phyloP scores from a whole-genome alignment of 2,888 invertebrate species.

The Apoderus coryli region DNA sequence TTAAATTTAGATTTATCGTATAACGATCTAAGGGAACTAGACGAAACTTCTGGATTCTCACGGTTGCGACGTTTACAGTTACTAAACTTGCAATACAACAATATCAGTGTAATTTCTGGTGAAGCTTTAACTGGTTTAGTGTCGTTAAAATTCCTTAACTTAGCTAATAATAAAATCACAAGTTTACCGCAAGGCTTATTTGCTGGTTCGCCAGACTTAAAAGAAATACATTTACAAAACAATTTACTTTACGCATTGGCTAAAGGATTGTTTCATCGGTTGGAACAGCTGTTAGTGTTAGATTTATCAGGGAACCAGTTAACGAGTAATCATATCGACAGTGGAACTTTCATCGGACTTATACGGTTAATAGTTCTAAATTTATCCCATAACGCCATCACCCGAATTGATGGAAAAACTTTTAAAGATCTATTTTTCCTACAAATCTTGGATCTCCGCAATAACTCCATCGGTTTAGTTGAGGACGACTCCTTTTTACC shows the following conservation, averaged over 20 bases:
- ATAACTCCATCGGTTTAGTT: conserved; percentile 78
- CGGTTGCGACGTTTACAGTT: conserved; percentile 64
- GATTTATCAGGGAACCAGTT: conserved; percentile 76
- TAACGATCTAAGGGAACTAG: conserved; percentile 59
- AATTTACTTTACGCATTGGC: conserved; percentile 74
- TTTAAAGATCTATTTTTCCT: conserved; percentile 78
- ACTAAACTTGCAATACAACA: conserved; percentile 69
- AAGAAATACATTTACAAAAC: conserved; percentile 71
- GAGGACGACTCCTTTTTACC: conserved; percentile 79
- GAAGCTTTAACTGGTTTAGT: conserved; percentile 67
- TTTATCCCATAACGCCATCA: conserved; percentile 73
- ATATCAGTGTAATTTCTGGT: conserved; percentile 62
- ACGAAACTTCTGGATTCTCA: conserved; percentile 57
- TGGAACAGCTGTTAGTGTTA: conserved; percentile 71
- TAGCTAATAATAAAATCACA: conserved; percentile 73
- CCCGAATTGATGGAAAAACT: conserved; percentile 66
- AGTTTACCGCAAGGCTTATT: conserved; percentile 71
- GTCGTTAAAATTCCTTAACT: conserved; percentile 66
- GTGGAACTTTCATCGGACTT: conserved; percentile 71
- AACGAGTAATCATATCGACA: conserved; percentile 70
- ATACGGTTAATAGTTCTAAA: conserved; percentile 74
- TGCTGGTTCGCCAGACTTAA: conserved; percentile 62
- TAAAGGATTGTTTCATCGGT: conserved; percentile 65
- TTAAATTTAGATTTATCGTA: conserved; percentile 66
- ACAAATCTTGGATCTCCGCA: conserved; percentile 71